Evolutionary conservation across 2,888 invertebrate species (phyloP).

Genomic region (Rotaria sp.): DNA sequence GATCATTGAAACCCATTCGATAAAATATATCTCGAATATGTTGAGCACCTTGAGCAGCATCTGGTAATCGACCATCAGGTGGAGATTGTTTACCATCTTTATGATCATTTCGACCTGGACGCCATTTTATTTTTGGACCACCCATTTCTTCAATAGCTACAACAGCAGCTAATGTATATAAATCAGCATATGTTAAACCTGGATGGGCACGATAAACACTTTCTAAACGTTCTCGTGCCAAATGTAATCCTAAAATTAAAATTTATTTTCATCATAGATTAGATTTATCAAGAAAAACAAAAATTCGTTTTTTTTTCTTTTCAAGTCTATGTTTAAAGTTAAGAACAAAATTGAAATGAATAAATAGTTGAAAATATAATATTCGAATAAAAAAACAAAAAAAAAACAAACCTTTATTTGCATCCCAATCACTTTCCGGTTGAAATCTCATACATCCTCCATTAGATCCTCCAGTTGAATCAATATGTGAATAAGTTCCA

Average conservation of each 20-base stretch:
- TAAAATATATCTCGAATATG: slow-evolving; percentile 21
- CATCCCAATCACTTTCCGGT: not conserved
- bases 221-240: slow-evolving; percentile 2
- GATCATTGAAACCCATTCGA: slow-evolving; percentile 19
- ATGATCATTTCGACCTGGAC: not conserved
- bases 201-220: not conserved
- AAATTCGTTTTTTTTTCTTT: no score
- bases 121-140: slow-evolving; percentile 14
- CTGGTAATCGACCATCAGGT: slow-evolving; percentile 6
- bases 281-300: no score
- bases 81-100: not conserved
- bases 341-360: no score
- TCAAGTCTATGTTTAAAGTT: no score
- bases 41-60: slow-evolving; percentile 9
- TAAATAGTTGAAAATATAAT: no score
- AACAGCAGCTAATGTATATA: slow-evolving; percentile 17
- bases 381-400: no score
- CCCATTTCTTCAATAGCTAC: slow-evolving; percentile 19
- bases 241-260: not conserved
- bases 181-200: slow-evolving; percentile 12
- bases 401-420: not conserved
- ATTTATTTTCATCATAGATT: not conserved
- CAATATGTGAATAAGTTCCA: not conserved
- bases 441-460: slow-evolving; percentile 9
- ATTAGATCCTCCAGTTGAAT: not conserved